Base-by-base conservation (phyloP, 2,888 invertebrate genomes). In the Cristatella mucedo region DNA sequence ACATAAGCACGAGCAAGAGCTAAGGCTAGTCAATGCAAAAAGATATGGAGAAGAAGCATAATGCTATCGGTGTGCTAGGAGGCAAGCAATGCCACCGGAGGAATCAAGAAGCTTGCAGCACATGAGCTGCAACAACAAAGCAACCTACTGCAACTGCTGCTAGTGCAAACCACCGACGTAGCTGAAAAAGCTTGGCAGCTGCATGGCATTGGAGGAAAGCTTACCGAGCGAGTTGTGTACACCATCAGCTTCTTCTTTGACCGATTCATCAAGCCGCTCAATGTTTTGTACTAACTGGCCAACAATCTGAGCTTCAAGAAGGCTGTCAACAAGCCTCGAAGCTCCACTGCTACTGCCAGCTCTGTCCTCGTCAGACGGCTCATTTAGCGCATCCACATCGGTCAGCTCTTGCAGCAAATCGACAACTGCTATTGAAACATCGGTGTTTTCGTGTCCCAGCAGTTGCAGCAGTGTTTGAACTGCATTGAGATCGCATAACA, bases 171-270 rank as follows among this genome's bases (percentile, higher is more conserved):
- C 9, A n/a, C 9, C 9, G n/a, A 26, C n/a, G 9, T 21, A 30
- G 6, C 31, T 3, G 31, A 32, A 40, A 24, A n/a, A 7, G n/a
- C 26, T n/a, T 11, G n/a, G 15, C 9, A 9, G 9, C 9, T 9
- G 11, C 11, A 6, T 18, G 16, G 24, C 11, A 6, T 31, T 13
- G 7, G 16, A 36, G 4, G n/a, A 7, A 20, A 18, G 44, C 42
- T 60, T 61, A 81, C 82, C 75, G 51, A 89, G 70, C 3, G 87
- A 84, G 59, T 95, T 87, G 64, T 91, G 87, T 1, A 97, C 86
- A 4, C 93, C 95, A 63, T 93, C 91, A 26, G 82, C 74, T 68
- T 95, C 95, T 63, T 93, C 91, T 53, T 85, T 84, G 2, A 86
- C 77, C 39, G 72, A 73, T 63, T 97, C 97, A 66, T 95, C 91